Base-by-base conservation (phyloP, 2,797 vertebrate genomes). In the Amblyraja radiata region DNA sequence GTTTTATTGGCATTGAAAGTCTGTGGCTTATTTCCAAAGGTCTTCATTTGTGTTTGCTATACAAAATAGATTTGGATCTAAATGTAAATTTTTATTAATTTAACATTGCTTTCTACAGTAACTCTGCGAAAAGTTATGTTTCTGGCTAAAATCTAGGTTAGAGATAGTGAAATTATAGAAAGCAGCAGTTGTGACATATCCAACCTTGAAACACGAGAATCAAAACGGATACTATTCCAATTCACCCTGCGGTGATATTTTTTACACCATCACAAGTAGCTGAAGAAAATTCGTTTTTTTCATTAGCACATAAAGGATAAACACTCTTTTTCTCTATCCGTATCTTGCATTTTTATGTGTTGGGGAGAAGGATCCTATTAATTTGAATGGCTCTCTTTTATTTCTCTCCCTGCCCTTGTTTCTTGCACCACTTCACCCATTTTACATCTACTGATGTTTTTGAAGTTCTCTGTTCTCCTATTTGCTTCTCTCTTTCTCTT, bases 21-120 rank as follows among this genome's bases (percentile, higher is more conserved):
- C 16, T 3, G 36, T 88, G 84, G 84, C n/a, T 88, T 88, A 88
- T 88, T 88, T 88, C 84, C 84, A 88, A 88, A 36, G 13, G 83
- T 28, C 28, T 63, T 61, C 28, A n/a, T 2, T 36, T 68, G 65
- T 88, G 61, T 88, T 88, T 68, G 65, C n/a, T 88, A 36, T 88
- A 65, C 63, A 32, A 68, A 68, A 88, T 63, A 65, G n/a, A 88
- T 88, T 88, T 36, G n/a, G 63, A 88, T 88, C 68, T 0, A 23
- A 68, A 88, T 88, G 84, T 21, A 88, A 88, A 88, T 88, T 21
- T 88, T 61, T 1, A 36, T 68, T 68, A 79, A 68, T 88, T 32
- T 32, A 86, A 32, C 61, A 65, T 86, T 86, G 61, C 18, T 88
- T 88, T 68, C 84, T 68, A 23, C 21, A 21, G 63, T 36, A 88